phyloP scores from a whole-genome alignment of 2,888 invertebrate genomes.

The Opisthograptis luteolata region DNA sequence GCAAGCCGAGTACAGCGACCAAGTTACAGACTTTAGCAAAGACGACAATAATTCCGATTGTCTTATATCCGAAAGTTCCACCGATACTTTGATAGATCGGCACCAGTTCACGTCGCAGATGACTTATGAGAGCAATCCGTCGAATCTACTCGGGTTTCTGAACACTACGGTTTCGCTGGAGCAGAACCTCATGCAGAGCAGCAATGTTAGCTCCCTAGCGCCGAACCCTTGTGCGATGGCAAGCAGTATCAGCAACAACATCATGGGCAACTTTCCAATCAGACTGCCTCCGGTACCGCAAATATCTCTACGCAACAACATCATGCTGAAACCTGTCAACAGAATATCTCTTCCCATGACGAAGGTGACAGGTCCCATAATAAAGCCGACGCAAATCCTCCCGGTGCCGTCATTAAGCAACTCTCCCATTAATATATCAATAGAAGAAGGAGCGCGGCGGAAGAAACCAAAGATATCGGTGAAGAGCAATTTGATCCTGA shows the following conservation, averaged over 20 bases:
- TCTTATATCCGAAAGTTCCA: constrained; percentile 68
- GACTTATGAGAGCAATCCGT: constrained; percentile 58
- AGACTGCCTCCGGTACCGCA: constrained; percentile 64
- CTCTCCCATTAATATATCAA: constrained; percentile 64
- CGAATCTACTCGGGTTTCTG: constrained; percentile 66
- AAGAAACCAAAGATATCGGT: constrained; percentile 82
- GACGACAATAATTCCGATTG: constrained; percentile 74
- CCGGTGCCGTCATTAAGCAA: constrained; percentile 73
- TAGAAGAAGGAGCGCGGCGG: constrained; percentile 69
- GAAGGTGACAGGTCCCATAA: constrained; percentile 73
- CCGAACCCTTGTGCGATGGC: constrained; percentile 61
- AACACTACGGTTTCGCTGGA: constrained; percentile 65
- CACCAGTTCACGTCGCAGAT: constrained; percentile 63
- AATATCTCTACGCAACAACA: constrained; percentile 64
- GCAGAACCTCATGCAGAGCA: constrained; percentile 62
- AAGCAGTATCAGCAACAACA: constrained; percentile 62
- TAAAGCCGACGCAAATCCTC: constrained; percentile 73
- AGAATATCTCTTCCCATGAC: constrained; percentile 67
- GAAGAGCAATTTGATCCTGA: constrained; percentile 78
- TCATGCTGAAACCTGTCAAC: constrained; percentile 69
- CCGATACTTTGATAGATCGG: constrained; percentile 63
- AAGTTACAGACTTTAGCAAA: constrained; percentile 69
- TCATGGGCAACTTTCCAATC: constrained; percentile 76
- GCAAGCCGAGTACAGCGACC: constrained; percentile 52
- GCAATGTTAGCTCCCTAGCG: constrained; percentile 59